Evolutionary conservation across 2,797 vertebrate species (phyloP).

Genomic region (Sitta carolinensis): DNA sequence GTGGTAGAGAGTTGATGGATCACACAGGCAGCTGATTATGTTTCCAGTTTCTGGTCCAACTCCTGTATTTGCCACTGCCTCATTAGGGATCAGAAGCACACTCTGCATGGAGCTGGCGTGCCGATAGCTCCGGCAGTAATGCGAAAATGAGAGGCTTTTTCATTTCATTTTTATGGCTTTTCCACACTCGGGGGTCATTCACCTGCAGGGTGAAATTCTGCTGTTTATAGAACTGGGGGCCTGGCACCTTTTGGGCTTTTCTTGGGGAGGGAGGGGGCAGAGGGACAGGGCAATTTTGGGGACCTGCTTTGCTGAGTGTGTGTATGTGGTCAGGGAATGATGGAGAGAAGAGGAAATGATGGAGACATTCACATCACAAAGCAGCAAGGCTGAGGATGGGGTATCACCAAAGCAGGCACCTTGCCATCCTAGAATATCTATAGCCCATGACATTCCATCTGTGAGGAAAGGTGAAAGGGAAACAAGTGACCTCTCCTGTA

Average conservation of each 20-base stretch:
- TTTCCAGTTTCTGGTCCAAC: slow-evolving; percentile 65
- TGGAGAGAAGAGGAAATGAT: background rate
- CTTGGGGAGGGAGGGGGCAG: background rate
- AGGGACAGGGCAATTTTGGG: background rate
- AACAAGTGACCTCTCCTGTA: background rate
- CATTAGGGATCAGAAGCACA: slow-evolving; percentile 57
- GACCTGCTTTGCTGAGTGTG: background rate
- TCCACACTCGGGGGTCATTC: slow-evolving; percentile 38
- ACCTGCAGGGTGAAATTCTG: slow-evolving; percentile 48
- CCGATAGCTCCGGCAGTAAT: slow-evolving; percentile 38
- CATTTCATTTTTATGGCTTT: slow-evolving; percentile 64
- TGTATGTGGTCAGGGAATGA: background rate
- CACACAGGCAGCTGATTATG: slow-evolving; percentile 58
- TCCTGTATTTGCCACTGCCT: slow-evolving; percentile 51
- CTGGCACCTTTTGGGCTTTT: background rate
- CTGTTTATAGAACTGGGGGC: background rate
- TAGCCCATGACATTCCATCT: background rate
- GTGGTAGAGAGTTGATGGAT: slow-evolving; percentile 52
- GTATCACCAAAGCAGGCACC: background rate
- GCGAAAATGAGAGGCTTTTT: slow-evolving; percentile 53
- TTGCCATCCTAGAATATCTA: background rate
- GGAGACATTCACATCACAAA: background rate
- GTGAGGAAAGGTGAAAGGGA: background rate
- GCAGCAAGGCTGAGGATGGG: background rate
- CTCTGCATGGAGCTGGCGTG: slow-evolving; percentile 17